Conservation (phyloP, 2,888 invertebrate genomes). For the Bimastos eiseni region DNA sequence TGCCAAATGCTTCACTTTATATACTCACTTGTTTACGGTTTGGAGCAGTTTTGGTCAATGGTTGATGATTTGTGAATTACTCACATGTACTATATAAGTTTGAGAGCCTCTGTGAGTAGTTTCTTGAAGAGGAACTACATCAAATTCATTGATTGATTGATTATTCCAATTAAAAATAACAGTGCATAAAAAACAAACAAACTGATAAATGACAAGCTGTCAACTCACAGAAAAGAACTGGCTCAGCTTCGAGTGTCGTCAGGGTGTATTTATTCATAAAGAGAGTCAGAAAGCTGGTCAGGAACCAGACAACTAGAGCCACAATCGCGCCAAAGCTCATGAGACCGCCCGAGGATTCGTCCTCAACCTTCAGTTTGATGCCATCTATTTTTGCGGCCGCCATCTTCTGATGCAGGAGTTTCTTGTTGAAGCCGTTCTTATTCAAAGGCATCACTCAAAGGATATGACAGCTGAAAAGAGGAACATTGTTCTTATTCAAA, state of each 20-base stretch:
- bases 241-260: slow-evolving; percentile 74
- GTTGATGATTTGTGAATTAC: not conserved
- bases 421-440: not conserved
- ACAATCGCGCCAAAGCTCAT: slow-evolving; percentile 52
- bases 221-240: slow-evolving; percentile 71
- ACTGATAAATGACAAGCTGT: not conserved
- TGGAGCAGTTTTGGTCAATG: too few species aligned
- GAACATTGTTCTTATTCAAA: not conserved
- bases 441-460: not conserved
- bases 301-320: slow-evolving; percentile 71
- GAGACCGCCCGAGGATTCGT: slow-evolving; percentile 45
- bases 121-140: too few species aligned
- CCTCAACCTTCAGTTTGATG: not conserved
- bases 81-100: not conserved
- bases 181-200: not conserved
- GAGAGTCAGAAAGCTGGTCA: slow-evolving; percentile 77
- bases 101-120: too few species aligned
- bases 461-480: slow-evolving; percentile 10
- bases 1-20: too few species aligned
- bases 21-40: too few species aligned
- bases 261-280: slow-evolving; percentile 79
- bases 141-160: too few species aligned
- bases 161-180: slow-evolving; percentile 14
- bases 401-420: not conserved
- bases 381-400: not conserved